Conservation (phyloP, 2,888 invertebrate genomes). For the Pristionchus fissidentatus region DNA sequence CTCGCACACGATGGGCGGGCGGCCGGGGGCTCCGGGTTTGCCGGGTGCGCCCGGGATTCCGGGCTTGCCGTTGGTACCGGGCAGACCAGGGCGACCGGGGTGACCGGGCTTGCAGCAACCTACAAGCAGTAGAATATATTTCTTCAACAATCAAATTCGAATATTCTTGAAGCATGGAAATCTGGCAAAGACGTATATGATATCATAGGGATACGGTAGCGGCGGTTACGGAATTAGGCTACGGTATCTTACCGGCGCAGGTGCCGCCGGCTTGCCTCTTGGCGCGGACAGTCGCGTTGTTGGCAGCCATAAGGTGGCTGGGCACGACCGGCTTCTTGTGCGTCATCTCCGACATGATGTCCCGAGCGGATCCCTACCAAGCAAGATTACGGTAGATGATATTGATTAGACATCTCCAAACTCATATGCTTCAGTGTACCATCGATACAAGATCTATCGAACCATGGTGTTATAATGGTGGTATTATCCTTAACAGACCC, state of each 20-base stretch:
- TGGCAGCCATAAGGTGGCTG: constrained; percentile 58
- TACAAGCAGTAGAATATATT: constrained; percentile 28
- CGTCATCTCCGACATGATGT: constrained; percentile 74
- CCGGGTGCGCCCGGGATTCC: constrained; percentile 71
- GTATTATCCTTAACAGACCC: no score
- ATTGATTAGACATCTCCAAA: no score
- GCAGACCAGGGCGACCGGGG: constrained; percentile 70
- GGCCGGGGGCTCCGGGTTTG: constrained; percentile 63
- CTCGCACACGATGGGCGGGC: constrained; percentile 75
- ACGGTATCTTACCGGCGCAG: constrained; percentile 58
- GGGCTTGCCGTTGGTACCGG: constrained; percentile 67
- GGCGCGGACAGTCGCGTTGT: constrained; percentile 58
- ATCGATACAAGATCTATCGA: no score
- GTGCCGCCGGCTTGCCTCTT: constrained; percentile 68
- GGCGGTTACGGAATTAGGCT: not conserved
- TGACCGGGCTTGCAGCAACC: constrained; percentile 74
- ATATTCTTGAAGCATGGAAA: no score
- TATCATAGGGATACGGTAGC: not conserved
- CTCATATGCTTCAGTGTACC: no score
- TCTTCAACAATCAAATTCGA: not conserved
- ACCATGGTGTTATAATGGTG: no score
- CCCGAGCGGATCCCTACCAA: constrained; percentile 69
- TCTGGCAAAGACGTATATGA: no score
- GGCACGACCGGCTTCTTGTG: constrained; percentile 63
- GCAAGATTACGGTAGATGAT: not conserved